Percentiles rank a stretch among this genome's conserved stretches.
Conservation (phyloP, 1,140 invertebrate species). For the Argopecten irradians region DNA sequence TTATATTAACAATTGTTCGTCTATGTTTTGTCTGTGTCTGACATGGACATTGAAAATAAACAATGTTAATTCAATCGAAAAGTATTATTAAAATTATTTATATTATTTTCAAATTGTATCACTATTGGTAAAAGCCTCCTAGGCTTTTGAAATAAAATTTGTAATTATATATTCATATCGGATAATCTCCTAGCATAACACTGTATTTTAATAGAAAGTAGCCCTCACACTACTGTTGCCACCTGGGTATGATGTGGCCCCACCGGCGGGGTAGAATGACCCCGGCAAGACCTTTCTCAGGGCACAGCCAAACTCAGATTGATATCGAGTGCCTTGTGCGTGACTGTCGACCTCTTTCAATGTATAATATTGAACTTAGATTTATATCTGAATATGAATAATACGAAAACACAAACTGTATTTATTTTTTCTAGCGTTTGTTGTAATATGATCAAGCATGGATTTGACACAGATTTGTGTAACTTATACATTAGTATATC, state of each 20-base stretch:
- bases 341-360: neutral
- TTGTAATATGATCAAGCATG: neutral
- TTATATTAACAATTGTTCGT: neutral
- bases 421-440: neutral
- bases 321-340: neutral
- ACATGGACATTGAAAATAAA: neutral
- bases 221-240: neutral
- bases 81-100: neutral
- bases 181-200: neutral
- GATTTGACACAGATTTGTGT: neutral
- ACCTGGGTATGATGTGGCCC: neutral
- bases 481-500: neutral
- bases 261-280: neutral
- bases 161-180: slow-evolving; percentile 13
- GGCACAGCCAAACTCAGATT: neutral
- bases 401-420: neutral
- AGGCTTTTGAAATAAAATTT: neutral
- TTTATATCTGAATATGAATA: neutral
- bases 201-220: neutral
- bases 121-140: neutral
- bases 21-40: neutral
- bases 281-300: neutral
- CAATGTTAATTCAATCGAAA: neutral
- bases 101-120: neutral
- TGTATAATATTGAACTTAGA: neutral